phyloP scores from a whole-genome alignment of 2,797 vertebrate genomes.

The Anabacerthia variegaticeps region DNA sequence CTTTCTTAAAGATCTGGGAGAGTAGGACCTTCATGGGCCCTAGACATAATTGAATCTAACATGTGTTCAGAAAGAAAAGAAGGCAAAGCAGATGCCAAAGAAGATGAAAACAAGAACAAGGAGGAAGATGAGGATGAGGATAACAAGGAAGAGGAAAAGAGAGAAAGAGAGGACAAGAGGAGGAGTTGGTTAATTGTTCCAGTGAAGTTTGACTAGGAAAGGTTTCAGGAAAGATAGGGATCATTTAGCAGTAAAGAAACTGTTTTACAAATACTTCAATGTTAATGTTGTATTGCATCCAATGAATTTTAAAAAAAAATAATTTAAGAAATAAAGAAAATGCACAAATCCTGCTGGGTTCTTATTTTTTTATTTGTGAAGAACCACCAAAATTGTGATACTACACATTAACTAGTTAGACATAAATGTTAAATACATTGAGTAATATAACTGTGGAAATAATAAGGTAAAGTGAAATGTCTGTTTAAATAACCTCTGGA shows the following conservation, averaged over 20 bases:
- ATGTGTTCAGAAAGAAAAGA: background rate
- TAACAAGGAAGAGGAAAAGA: background rate
- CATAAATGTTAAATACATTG: background rate
- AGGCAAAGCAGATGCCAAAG: background rate
- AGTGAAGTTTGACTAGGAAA: background rate
- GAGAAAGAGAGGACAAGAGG: no score
- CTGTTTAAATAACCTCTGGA: background rate
- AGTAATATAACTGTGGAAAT: background rate
- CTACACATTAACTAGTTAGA: background rate
- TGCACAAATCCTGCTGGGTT: background rate
- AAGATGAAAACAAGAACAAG: background rate
- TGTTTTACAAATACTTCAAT: background rate
- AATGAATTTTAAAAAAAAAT: background rate
- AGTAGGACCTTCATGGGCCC: background rate
- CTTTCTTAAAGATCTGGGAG: background rate
- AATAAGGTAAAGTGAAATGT: background rate
- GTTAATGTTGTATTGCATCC: background rate
- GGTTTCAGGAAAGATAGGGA: background rate
- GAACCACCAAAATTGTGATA: background rate
- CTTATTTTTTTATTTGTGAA: background rate
- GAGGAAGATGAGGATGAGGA: background rate
- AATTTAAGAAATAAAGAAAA: background rate
- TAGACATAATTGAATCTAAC: background rate
- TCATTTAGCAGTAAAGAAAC: background rate
- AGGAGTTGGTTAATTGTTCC: background rate